Conservation (phyloP, 2,888 invertebrate genomes). For the Galerucella pusilla region DNA sequence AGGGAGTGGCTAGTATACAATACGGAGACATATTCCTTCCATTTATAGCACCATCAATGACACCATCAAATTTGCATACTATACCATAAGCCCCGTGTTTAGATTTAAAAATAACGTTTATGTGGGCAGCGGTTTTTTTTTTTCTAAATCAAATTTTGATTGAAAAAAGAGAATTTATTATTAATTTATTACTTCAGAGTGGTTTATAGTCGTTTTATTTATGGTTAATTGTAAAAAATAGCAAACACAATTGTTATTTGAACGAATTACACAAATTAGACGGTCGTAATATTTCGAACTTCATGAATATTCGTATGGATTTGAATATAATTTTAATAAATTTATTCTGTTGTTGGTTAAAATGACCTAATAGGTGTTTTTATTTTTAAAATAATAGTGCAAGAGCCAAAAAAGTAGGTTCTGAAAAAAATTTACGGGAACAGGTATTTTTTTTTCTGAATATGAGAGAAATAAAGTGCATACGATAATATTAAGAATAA, state of each 20-base stretch:
- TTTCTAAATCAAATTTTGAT: background rate
- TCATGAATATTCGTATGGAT: background rate
- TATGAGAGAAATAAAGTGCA: too few species aligned
- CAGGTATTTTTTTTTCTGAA: too few species aligned
- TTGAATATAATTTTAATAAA: background rate
- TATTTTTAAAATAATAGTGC: too few species aligned
- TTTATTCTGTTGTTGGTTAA: background rate
- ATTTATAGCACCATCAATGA: conserved; percentile 14
- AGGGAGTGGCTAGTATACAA: conserved; percentile 2
- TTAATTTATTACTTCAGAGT: background rate
- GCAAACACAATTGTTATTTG: background rate
- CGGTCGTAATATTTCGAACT: background rate
- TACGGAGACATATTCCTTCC: conserved; percentile 13
- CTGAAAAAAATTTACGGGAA: too few species aligned
- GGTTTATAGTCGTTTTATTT: background rate
- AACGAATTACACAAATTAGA: background rate
- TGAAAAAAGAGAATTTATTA: background rate
- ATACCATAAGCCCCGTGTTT: background rate
- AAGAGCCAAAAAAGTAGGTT: too few species aligned
- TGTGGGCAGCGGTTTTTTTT: background rate
- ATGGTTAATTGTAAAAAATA: background rate
- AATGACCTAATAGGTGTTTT: background rate
- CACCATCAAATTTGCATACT: conserved; percentile 15
- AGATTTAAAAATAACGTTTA: background rate
- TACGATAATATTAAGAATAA: too few species aligned